phyloP scores from a whole-genome alignment of 2,113 vertebrate genomes.

The Passer domesticus region DNA sequence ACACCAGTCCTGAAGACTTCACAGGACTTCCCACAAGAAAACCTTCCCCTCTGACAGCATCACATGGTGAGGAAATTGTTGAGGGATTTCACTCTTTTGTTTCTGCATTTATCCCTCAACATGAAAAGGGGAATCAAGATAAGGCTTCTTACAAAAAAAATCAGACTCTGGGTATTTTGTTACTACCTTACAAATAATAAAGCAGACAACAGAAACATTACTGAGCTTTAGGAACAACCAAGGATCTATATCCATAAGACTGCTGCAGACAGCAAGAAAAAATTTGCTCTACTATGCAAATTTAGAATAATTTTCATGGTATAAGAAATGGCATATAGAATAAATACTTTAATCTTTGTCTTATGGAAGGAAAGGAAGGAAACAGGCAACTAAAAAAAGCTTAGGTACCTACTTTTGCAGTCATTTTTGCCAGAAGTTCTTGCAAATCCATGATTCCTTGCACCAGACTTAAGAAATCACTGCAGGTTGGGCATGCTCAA shows the following conservation, averaged over 20 bases:
- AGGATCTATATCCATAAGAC: not conserved
- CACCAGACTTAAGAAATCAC: conserved; percentile 96
- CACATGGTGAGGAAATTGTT: not conserved
- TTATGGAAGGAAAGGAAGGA: not conserved
- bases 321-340: not conserved
- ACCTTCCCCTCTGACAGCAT: not conserved
- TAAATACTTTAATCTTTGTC: not conserved
- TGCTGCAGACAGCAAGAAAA: not conserved
- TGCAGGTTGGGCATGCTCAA: conserved; percentile 97
- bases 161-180: not conserved
- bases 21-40: not conserved
- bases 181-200: not conserved
- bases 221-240: not conserved
- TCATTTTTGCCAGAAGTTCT: conserved; percentile 97
- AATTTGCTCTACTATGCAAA: not conserved
- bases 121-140: not conserved
- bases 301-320: not conserved
- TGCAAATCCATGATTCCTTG: conserved; percentile 99
- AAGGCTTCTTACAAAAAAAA: not conserved
- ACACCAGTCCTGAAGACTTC: not conserved
- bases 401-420: conserved; percentile 87
- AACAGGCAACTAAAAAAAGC: not conserved
- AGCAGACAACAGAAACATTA: not conserved
- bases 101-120: not conserved
- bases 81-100: not conserved